Conservation (phyloP, 1,140 invertebrate genomes). For the Drosophila miranda region DNA sequence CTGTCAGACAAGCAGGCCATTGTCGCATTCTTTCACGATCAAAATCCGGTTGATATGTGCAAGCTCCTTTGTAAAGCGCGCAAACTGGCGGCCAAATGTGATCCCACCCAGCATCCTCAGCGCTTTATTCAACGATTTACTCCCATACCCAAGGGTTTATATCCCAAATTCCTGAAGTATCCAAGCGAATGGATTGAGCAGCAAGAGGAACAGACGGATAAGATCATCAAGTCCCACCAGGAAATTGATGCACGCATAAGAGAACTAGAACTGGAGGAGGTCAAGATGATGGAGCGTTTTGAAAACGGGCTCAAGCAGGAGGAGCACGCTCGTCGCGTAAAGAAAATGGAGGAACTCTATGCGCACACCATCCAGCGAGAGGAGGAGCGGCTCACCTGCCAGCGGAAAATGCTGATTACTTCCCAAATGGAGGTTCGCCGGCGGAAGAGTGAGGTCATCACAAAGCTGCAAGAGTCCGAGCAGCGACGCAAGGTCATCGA, state of each 20-base stretch:
- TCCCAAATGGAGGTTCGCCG: conserved; percentile 74
- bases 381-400: conserved; percentile 72
- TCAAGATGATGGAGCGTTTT: conserved; percentile 52
- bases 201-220: conserved; percentile 82
- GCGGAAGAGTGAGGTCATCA: conserved; percentile 66
- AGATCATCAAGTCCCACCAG: conserved; percentile 64
- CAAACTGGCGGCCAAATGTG: conserved; percentile 84
- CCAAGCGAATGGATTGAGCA: conserved; percentile 83
- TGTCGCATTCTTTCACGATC: conserved; percentile 86
- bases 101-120: conserved; percentile 85
- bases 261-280: conserved; percentile 75
- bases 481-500: conserved; percentile 57
- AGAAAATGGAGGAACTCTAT: conserved; percentile 75
- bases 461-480: conserved; percentile 57
- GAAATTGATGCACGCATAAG: conserved; percentile 71
- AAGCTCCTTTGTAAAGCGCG: conserved; percentile 85
- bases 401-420: conserved; percentile 73
- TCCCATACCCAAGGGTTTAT: conserved; percentile 84
- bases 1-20: conserved; percentile 86
- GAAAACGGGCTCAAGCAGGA: conserved; percentile 67
- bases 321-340: conserved; percentile 68
- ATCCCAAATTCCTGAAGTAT: conserved; percentile 86
- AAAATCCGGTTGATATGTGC: conserved; percentile 86
- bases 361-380: conserved; percentile 68
- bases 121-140: conserved; percentile 85